phyloP scores from a whole-genome alignment of 1,140 invertebrate species.

The Xylocopa sonorina region DNA sequence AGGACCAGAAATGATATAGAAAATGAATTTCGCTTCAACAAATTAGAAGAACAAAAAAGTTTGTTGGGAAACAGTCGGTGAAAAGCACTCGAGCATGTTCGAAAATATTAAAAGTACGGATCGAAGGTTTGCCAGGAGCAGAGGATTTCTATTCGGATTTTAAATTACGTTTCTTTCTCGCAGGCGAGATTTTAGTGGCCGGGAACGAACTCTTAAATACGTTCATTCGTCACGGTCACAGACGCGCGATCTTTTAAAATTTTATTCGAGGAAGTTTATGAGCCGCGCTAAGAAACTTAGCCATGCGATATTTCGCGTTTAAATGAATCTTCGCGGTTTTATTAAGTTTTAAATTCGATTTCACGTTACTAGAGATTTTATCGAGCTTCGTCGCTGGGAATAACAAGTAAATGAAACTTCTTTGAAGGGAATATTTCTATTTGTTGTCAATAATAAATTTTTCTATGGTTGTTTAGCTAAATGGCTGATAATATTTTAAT shows the following conservation, averaged over 20 bases:
- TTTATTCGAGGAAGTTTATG: slow-evolving; percentile 26
- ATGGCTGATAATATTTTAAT: slow-evolving; percentile 3
- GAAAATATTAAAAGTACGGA: slow-evolving; percentile 9
- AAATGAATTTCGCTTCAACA: not conserved
- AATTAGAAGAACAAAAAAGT: too few relatives aligned
- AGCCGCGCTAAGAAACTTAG: not conserved
- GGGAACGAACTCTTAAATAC: slow-evolving; percentile 27
- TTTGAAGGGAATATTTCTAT: not conserved
- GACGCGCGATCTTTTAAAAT: slow-evolving; percentile 15
- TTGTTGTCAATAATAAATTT: not conserved
- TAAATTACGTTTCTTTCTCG: slow-evolving; percentile 61
- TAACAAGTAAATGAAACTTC: too few relatives aligned
- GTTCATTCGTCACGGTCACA: slow-evolving; percentile 44
- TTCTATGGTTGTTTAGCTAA: slow-evolving; percentile 21
- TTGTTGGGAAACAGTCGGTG: not conserved
- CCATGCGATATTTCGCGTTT: not conserved
- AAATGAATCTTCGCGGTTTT: slow-evolving; percentile 27
- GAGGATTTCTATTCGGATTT: slow-evolving; percentile 21
- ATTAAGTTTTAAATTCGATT: not conserved
- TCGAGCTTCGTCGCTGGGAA: not conserved
- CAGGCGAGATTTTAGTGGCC: slow-evolving; percentile 67
- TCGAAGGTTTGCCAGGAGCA: not conserved
- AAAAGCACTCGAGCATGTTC: slow-evolving; percentile 10
- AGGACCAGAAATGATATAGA: not conserved
- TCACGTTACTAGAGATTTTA: not conserved